Percentiles rank a stretch among this genome's conserved stretches.
Conservation (phyloP, 1,140 invertebrate genomes). For the Drosophila ogumai region DNA sequence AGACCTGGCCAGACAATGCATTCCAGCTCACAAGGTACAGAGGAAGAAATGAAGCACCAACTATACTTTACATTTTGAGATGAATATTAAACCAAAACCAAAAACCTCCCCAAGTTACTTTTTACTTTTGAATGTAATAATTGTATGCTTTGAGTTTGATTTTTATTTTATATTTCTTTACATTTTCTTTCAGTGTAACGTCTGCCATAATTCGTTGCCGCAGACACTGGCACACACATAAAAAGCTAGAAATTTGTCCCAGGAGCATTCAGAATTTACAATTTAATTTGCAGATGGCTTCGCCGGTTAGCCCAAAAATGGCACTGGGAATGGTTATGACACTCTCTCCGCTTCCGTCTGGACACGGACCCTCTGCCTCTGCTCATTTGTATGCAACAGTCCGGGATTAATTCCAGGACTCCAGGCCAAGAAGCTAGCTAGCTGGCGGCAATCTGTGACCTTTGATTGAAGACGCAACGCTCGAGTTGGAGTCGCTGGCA, state of each 20-base stretch:
- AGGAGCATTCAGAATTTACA: conserved; percentile 76
- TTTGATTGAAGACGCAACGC: conserved; percentile 61
- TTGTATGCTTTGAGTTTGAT: no score
- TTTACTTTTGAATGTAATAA: no score
- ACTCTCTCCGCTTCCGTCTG: background rate
- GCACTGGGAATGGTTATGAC: conserved; percentile 33
- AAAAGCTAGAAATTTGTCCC: conserved; percentile 78
- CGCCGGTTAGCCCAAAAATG: conserved; percentile 34
- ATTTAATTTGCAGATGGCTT: conserved; percentile 74
- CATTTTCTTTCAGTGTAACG: background rate
- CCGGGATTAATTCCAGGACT: conserved; percentile 9
- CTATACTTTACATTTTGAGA: no score
- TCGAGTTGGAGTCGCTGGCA: conserved; percentile 14
- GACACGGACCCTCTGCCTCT: background rate
- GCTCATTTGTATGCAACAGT: conserved; percentile 17
- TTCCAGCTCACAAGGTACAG: background rate
- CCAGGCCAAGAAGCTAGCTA: background rate
- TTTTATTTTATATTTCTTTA: no score
- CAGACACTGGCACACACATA: conserved; percentile 65
- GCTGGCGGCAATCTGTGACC: conserved; percentile 14
- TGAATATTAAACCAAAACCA: background rate
- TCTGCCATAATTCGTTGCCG: conserved; percentile 63
- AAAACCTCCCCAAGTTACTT: no score
- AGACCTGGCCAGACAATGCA: conserved; percentile 55
- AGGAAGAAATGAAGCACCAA: background rate